Evolutionary conservation across 23 tunicate genomes (phyloP), one percentile per base, ranked within the genome.

Genomic region (Halocynthia roretzi): DNA sequence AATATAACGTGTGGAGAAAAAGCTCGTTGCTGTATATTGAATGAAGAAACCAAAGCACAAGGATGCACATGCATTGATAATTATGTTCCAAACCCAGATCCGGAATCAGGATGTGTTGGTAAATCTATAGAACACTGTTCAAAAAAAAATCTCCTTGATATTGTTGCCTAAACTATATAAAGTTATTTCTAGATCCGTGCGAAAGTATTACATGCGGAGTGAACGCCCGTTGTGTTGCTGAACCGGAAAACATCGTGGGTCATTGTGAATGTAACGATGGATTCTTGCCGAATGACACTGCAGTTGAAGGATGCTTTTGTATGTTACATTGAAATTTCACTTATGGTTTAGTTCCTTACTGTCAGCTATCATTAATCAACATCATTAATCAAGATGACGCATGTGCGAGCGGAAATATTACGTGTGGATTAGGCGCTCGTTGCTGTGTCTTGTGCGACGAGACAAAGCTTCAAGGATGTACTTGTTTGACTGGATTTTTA

Each of bases 71-170:
- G 63, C 5, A 1, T 14, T 14, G 63, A 58, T 14, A 58, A 58
- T n/a, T 58, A 14, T 58, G 17, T n/a, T 14, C n/a, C 63, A 14
- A n/a, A 14, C 63, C 15, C 63, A 14, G 2, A 14, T 65, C n/a
- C 15, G 10, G 70, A 65, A 65, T 65, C 70, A 15, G 70, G 70
- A 11, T 65, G 70, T 15, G 22, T 65, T 65, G 70, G 70, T 65
- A 15, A 65, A 65, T 31, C 44, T 31, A 31, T 31, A 31, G 4
- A 31, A 31, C 44, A 31, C 44, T 31, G 44, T 31, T 31, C n/a
- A n/a, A 31, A 31, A 31, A 31, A 15, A 14, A 1, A n/a, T n/a
- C 2, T 58, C 2, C 2, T 2, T 58, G 15, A 1, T n/a, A n/a
- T 58, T 14, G 15, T 14, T 58, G 17, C 17, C 15, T 58, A 4